phyloP scores from a whole-genome alignment of 2,797 vertebrate genomes.

The Dendrocincla tyrannina region DNA sequence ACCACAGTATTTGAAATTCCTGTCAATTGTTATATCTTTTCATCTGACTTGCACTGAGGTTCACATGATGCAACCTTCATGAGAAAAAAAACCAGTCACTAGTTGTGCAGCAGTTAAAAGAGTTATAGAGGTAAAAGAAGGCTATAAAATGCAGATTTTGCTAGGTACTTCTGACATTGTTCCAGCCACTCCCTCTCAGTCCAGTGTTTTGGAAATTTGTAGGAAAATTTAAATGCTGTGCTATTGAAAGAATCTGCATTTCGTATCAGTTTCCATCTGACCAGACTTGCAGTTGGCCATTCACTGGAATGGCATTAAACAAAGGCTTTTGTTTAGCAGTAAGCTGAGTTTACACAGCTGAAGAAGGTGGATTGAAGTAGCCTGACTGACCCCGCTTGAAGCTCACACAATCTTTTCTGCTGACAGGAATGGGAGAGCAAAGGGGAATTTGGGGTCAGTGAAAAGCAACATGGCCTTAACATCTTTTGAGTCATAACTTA shows the following conservation, averaged over 20 bases:
- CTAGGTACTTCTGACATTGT: neutral
- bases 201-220: neutral
- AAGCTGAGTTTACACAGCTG: conserved; percentile 42
- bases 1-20: neutral
- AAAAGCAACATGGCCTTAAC: neutral
- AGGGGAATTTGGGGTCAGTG: neutral
- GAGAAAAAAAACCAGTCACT: neutral
- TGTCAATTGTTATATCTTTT: neutral
- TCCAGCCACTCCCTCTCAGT: neutral
- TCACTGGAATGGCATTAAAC: neutral
- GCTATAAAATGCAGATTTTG: conserved; percentile 9
- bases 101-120: neutral
- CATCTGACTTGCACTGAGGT: neutral
- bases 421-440: neutral
- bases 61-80: neutral
- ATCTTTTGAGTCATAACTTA: neutral
- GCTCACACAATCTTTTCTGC: neutral
- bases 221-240: neutral
- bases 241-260: neutral
- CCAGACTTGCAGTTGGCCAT: neutral
- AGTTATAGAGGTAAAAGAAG: neutral
- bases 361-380: conserved; percentile 28
- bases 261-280: conserved; percentile 36
- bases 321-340: conserved; percentile 52
- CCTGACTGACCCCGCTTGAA: neutral